Evolutionary conservation across 2,888 invertebrate species (phyloP), one percentile per base, ranked within the genome.

Genomic region (Kryphioiulus occultus): DNA sequence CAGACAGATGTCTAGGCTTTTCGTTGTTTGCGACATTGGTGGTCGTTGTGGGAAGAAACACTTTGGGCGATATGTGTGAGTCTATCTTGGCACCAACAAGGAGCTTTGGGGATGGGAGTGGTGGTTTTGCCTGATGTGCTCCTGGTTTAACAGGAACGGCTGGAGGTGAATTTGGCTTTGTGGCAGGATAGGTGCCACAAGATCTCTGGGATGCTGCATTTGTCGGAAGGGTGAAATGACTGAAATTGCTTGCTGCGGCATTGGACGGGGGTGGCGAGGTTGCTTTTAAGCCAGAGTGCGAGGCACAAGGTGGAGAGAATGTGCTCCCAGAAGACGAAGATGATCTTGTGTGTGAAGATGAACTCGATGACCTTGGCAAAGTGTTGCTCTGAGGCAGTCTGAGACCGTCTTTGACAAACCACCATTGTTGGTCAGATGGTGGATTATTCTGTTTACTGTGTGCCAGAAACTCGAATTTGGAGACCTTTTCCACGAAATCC

Each of bases 381-480:
- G 88, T 32, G 87, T 86, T 86, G n/a, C 39, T 30, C 32, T 85
- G 89, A 4, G 88, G 87, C 26, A 89, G 88, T 32, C 89, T 84
- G 15, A 89, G 68, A 2, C 90, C 90, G 83, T 90, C 90, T 86
- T 89, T 88, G 9, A 89, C 89, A 86, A 89, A 89, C 86, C 89
- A 90, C 44, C 88, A 88, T 32, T 89, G 89, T 26, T 82, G 42
- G 26, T 89, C 89, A 15, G 89, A 89, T n/a, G 89, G 88, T n/a
- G 88, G 44, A 35, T 89, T 42, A 4, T 86, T 86, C 30, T 87
- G 87, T 30, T 89, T 89, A 47, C 89, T 89, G 94, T 94, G 0
- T 15, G 96, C 95, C 89, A 96, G 94, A 91, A 95, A 95, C 91
- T 96, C 96, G 92, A 96, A 96, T 91, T 96, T 95, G 0, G 95